These are phyloP conservation scores for Chionodraco myersi DNA, from an alignment of 2,113 vertebrate species.

Conservation along the genomic window DNA sequence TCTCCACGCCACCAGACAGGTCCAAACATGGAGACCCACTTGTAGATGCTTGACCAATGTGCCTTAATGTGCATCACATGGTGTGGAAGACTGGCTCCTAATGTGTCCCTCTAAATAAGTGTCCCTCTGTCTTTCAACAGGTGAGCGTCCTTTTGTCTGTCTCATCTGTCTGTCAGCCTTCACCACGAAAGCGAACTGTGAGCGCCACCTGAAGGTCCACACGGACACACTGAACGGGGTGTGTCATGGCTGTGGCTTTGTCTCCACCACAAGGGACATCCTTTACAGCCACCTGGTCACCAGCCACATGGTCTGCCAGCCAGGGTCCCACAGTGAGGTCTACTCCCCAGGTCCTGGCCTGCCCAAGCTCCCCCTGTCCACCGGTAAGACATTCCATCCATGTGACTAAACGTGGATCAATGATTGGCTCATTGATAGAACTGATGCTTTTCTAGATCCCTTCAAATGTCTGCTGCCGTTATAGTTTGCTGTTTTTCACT, in stretches of 20 bases:
- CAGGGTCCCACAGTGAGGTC: conserved; percentile 91
- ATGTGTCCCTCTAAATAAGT: neutral
- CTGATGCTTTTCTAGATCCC: neutral
- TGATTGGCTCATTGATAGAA: neutral
- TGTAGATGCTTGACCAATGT: neutral
- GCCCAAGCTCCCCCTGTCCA: conserved; percentile 79
- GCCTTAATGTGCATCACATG: no score
- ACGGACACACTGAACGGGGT: conserved; percentile 94
- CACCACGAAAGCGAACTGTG: conserved; percentile 98
- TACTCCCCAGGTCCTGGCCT: conserved; percentile 86
- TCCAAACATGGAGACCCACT: neutral
- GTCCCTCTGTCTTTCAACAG: conserved; percentile 73
- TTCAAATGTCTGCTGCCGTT: neutral
- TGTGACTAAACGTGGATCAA: neutral
- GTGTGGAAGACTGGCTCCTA: neutral
- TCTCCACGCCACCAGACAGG: neutral
- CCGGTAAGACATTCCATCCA: conserved; percentile 78
- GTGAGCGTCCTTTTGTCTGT: conserved; percentile 96
- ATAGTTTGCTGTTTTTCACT: neutral
- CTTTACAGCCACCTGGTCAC: conserved; percentile 97
- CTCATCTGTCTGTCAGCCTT: conserved; percentile 98
- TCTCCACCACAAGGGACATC: conserved; percentile 96
- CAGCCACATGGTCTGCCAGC: conserved; percentile 98
- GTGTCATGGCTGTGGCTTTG: conserved; percentile 96
- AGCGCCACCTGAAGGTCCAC: conserved; percentile 98